Evolutionary conservation across 1,140 invertebrate genomes (phyloP).

Genomic region (Formica exsecta): DNA sequence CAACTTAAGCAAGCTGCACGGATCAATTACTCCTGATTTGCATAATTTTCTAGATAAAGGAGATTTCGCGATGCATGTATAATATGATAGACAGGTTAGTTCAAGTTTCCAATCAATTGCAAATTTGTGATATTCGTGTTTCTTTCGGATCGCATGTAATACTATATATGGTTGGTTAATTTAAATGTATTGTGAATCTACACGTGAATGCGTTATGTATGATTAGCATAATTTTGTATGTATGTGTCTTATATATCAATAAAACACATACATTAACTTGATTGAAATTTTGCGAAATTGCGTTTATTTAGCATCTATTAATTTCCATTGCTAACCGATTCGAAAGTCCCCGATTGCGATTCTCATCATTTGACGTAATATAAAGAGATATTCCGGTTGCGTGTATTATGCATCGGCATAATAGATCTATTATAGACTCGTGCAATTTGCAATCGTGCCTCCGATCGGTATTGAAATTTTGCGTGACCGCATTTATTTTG

Average conservation of each 20-base stretch:
- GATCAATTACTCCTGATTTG: slow-evolving; percentile 3
- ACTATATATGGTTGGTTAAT: not conserved
- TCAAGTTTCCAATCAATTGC: not conserved
- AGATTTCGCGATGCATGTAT: not conserved
- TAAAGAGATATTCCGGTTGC: slow-evolving; percentile 6
- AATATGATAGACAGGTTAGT: not conserved
- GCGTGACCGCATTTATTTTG: slow-evolving; percentile 41
- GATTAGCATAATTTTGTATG: slow-evolving; percentile 20
- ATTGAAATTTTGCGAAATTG: slow-evolving; percentile 26
- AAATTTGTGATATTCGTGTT: slow-evolving; percentile 34
- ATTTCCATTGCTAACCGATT: slow-evolving; percentile 1
- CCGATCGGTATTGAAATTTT: slow-evolving; percentile 28
- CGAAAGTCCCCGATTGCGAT: not conserved
- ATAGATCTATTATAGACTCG: slow-evolving; percentile 19
- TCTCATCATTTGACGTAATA: not conserved
- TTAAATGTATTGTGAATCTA: not conserved
- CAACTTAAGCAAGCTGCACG: slow-evolving; percentile 16
- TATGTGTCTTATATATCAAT: not conserved
- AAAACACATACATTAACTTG: not conserved
- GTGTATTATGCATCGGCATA: not conserved
- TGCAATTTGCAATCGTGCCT: slow-evolving; percentile 5
- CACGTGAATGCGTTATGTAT: not conserved
- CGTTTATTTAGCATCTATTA: slow-evolving; percentile 11
- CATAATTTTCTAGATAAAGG: slow-evolving; percentile 33
- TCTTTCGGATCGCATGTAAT: slow-evolving; percentile 9